phyloP scores from a whole-genome alignment of 2,888 invertebrate species.

The Palloptera scutellata region DNA sequence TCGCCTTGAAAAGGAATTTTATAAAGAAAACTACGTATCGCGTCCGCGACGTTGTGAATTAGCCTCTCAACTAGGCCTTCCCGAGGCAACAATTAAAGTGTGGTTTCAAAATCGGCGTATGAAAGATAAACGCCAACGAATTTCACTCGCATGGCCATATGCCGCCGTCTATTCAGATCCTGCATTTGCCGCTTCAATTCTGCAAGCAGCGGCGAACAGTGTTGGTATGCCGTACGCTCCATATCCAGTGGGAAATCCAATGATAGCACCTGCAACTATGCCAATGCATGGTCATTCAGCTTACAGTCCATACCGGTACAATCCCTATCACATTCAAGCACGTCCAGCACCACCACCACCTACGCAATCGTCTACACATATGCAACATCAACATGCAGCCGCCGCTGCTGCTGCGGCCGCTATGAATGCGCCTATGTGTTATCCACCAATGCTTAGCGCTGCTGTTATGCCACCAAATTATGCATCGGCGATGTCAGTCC shows the following conservation, averaged over 20 bases:
- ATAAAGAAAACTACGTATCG: slow-evolving; percentile 97
- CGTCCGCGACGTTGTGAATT: slow-evolving; percentile 93
- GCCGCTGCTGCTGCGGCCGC: slow-evolving; percentile 61
- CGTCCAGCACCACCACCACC: slow-evolving; percentile 58
- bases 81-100: slow-evolving; percentile 98
- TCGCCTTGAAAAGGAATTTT: slow-evolving; percentile 94
- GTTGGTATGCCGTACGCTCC: slow-evolving; percentile 73
- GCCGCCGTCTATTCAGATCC: slow-evolving; percentile 94
- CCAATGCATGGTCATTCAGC: slow-evolving; percentile 65
- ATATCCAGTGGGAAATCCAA: slow-evolving; percentile 66
- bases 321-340: slow-evolving; percentile 67
- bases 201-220: slow-evolving; percentile 86
- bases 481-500: slow-evolving; percentile 43
- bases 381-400: slow-evolving; percentile 51
- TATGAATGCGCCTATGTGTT: slow-evolving; percentile 48
- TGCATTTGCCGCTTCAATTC: slow-evolving; percentile 88
- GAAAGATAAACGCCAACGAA: slow-evolving; percentile 93
- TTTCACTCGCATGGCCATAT: slow-evolving; percentile 95
- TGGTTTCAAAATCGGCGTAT: slow-evolving; percentile 79
- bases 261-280: slow-evolving; percentile 59
- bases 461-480: slow-evolving; percentile 50
- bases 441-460: slow-evolving; percentile 50
- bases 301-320: slow-evolving; percentile 63
- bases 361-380: slow-evolving; percentile 23
- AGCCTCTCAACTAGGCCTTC: slow-evolving; percentile 89